A percentile compares a stretch with the other conserved stretches of the same genome.
Conservation (phyloP, 2,113 vertebrate genomes). For the Erythrolamprus reginae region DNA sequence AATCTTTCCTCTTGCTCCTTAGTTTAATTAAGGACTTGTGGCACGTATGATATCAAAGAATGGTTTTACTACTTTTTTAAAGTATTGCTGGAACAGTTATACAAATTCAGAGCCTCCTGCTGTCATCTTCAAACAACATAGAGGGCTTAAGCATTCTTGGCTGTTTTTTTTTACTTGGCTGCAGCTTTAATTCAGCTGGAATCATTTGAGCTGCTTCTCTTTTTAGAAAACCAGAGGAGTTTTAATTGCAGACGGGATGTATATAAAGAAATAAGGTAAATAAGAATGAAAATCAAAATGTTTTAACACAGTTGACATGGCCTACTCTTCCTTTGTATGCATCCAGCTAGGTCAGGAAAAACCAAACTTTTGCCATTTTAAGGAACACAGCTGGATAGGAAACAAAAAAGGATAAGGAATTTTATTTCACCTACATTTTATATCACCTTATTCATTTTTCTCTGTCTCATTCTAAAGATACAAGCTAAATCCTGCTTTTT, state of each 20-base stretch:
- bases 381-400: not conserved
- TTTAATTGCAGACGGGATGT: not conserved
- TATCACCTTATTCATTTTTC: not conserved
- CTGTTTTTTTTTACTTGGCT: not conserved
- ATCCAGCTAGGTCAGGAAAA: not conserved
- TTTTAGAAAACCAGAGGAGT: not conserved
- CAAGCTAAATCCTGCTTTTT: not conserved
- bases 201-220: not conserved
- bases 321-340: not conserved
- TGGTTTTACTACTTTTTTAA: not conserved
- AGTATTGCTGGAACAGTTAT: not conserved
- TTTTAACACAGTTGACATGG: not conserved
- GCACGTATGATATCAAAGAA: not conserved
- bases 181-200: not conserved
- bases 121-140: conserved; percentile 2
- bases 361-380: not conserved
- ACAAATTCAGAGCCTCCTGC: not conserved
- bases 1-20: not conserved
- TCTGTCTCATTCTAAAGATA: not conserved
- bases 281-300: not conserved
- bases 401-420: not conserved
- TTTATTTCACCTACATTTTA: not conserved
- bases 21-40: not conserved
- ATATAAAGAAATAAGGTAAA: not conserved
- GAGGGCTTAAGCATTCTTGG: not conserved